Conservation (phyloP, 2,113 vertebrate genomes). For the Xerus inauris region DNA sequence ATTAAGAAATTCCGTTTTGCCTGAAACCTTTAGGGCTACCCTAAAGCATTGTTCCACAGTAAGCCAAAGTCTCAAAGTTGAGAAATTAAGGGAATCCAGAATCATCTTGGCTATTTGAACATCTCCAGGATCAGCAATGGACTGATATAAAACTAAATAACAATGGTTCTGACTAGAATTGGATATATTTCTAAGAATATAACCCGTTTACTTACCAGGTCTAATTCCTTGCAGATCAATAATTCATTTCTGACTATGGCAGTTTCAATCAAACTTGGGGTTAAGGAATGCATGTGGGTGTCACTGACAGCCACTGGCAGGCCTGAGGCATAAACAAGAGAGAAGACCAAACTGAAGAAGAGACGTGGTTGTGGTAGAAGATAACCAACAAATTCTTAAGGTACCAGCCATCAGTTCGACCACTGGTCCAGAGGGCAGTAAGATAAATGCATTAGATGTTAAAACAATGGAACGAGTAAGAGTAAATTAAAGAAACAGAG, state of each 20-base stretch:
- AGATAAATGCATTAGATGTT: constrained; percentile 40
- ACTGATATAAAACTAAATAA: constrained; percentile 1
- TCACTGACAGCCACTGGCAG: not conserved
- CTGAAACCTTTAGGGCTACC: constrained; percentile 18
- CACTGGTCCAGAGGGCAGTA: not conserved
- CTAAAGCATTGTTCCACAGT: not conserved
- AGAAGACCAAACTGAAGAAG: constrained; percentile 32
- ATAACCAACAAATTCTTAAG: constrained; percentile 44
- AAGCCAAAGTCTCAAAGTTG: constrained; percentile 15
- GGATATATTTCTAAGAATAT: constrained; percentile 47
- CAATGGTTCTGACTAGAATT: not conserved
- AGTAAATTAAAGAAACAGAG: constrained; percentile 19
- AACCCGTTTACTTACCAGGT: not conserved
- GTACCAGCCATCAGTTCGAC: not conserved
- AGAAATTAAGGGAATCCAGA: constrained; percentile 40
- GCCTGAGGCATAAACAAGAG: constrained; percentile 26
- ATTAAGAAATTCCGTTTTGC: constrained; percentile 59
- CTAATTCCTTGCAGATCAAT: constrained; percentile 35
- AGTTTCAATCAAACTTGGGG: constrained; percentile 20
- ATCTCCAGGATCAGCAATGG: not conserved
- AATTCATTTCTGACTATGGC: constrained; percentile 52
- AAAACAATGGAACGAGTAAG: not conserved
- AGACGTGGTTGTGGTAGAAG: constrained; percentile 31
- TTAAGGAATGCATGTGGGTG: constrained; percentile 20
- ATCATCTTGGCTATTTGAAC: not conserved